Conservation (phyloP, 2,113 vertebrate species). For the Ramphastos sulfuratus region DNA sequence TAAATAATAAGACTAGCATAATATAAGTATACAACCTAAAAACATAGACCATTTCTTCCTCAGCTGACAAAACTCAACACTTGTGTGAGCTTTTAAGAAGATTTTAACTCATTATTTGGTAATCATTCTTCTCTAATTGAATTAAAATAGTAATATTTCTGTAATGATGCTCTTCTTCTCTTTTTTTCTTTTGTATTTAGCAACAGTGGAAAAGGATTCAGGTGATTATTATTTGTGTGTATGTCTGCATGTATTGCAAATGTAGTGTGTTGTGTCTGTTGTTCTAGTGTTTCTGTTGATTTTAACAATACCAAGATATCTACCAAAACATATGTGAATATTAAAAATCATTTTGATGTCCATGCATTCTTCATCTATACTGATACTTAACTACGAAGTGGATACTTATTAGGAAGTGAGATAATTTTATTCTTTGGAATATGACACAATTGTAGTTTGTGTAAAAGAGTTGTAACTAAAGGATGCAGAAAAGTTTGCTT, state of each 20-base stretch:
- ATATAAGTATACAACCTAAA: background rate
- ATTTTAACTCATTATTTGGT: background rate
- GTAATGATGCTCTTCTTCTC: background rate
- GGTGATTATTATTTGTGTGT: slow-evolving; percentile 68
- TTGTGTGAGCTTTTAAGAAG: background rate
- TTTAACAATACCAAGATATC: background rate
- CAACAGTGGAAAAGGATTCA: slow-evolving; percentile 77
- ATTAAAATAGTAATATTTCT: background rate
- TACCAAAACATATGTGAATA: background rate
- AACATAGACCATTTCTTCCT: background rate
- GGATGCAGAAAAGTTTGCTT: background rate
- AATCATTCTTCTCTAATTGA: background rate
- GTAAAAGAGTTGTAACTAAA: background rate
- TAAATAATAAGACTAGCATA: background rate
- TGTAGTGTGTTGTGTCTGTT: background rate
- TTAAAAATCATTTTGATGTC: background rate
- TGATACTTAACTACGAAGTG: background rate
- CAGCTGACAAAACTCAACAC: background rate
- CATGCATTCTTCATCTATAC: background rate
- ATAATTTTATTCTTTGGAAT: background rate
- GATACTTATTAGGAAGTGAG: background rate
- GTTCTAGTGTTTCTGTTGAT: background rate
- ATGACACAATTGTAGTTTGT: background rate
- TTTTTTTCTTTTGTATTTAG: slow-evolving; percentile 63
- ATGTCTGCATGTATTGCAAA: slow-evolving; percentile 53